Percentiles rank a stretch among this genome's conserved stretches.
phyloP scores from a whole-genome alignment of 2,113 vertebrate genomes.

The Xenus cinereus region DNA sequence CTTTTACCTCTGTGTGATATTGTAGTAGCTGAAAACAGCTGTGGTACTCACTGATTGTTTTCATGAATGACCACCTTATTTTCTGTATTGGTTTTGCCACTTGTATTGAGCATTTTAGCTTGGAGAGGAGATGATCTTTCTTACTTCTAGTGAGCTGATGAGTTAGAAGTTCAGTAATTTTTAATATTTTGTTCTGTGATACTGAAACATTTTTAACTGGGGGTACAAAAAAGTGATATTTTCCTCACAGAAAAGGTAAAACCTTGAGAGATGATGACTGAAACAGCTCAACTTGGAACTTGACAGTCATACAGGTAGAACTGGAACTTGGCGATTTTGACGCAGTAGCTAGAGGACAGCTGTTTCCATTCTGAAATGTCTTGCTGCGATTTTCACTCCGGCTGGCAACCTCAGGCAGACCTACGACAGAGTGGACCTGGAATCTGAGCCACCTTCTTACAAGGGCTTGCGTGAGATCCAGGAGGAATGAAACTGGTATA shows the following conservation, averaged over 20 bases:
- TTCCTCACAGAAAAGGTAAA: background rate
- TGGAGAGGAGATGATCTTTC: background rate
- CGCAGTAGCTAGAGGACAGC: background rate
- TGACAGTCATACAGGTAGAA: background rate
- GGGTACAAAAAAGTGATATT: background rate
- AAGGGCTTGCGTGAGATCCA: background rate
- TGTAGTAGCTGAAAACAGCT: background rate
- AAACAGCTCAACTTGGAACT: background rate
- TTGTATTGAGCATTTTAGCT: background rate
- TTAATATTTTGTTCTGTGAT: background rate
- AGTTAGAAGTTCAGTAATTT: background rate
- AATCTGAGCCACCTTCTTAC: background rate
- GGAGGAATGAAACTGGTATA: background rate
- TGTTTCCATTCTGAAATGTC: background rate
- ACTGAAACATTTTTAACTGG: background rate
- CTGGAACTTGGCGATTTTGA: background rate
- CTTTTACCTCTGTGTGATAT: background rate
- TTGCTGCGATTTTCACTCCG: background rate
- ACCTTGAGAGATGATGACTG: background rate
- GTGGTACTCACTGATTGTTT: background rate
- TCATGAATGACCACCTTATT: background rate
- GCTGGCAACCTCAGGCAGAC: background rate
- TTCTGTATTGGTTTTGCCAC: background rate
- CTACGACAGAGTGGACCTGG: background rate
- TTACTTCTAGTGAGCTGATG: background rate